Evolutionary conservation across 2,888 invertebrate species (phyloP), one percentile per base, ranked within the genome.

Genomic region (Amiota mariae): DNA sequence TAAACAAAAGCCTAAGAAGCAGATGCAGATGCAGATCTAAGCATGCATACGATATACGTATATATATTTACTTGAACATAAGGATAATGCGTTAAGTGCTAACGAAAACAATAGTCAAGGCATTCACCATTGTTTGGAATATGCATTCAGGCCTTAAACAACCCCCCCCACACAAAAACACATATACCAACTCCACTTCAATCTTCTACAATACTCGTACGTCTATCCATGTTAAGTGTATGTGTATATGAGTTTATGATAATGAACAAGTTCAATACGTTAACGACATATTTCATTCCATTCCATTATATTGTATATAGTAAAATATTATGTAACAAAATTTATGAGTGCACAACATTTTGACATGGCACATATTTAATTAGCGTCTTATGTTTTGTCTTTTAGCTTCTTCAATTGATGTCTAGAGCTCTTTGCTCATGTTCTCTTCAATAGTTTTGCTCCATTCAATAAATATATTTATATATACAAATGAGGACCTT

Each of bases 361-460:
- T 75, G 75, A 76, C 73, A 76, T 73, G 73, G 71, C 76, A 76
- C 73, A 76, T 73, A 76, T 76, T 77, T 77, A 76, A 76, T 76
- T 77, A 77, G 77, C 72, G 72, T 72, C 70, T 74, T 51, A 48
- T 71, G 54, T 54, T 68, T 36, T 15, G 48, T 15, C n/a, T 18
- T 36, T 6, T 36, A 36, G 18, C 15, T 48, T 10, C 10, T 49
- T 15, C 15, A 66, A n/a, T 12, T 24, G 54, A 48, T 18, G 47
- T n/a, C 15, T n/a, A 47, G 6, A 54, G 54, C 54, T 12, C 54
- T 54, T n/a, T 54, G 13, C 10, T n/a, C n/a, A 12, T 24, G 24
- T 24, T 24, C 24, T 24, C 24, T 24, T 24, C 3, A 3, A 24
- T n/a, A n/a, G n/a, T 24, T n/a, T 10, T 4, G 13, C 54, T 54